Conservation (phyloP, 2,888 invertebrate genomes). For the Eupithecia exiguata region DNA sequence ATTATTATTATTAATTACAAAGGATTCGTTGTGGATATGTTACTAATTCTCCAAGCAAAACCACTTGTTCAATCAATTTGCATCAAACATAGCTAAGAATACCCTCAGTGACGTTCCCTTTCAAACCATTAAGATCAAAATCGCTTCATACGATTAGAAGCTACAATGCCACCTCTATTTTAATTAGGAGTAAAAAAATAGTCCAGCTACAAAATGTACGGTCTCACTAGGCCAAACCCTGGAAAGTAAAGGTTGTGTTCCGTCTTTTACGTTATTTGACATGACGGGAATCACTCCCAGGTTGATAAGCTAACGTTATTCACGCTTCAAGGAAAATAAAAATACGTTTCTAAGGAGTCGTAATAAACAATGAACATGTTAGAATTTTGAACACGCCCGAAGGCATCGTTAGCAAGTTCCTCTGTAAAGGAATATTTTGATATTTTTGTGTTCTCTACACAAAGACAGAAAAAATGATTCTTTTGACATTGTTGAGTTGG, state of each 20-base stretch:
- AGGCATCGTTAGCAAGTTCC: constrained; percentile 39
- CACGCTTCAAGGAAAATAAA: constrained; percentile 11
- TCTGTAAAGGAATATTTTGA: constrained; percentile 25
- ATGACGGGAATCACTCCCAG: neutral
- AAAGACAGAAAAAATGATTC: neutral
- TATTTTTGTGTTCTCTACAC: neutral
- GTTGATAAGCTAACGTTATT: neutral
- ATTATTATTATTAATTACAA: no score
- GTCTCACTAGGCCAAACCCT: neutral
- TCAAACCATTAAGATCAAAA: neutral
- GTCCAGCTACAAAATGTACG: neutral
- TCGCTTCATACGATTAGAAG: neutral
- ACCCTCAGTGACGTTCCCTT: neutral
- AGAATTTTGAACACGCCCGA: constrained; percentile 34
- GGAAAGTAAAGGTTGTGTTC: neutral
- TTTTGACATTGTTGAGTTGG: neutral
- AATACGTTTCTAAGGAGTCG: constrained; percentile 17
- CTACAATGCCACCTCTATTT: neutral
- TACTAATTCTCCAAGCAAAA: neutral
- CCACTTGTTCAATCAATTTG: neutral
- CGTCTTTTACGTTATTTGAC: neutral
- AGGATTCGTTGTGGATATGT: no score
- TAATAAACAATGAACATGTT: constrained; percentile 32
- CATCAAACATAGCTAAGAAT: neutral
- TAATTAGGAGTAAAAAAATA: neutral